Percentiles rank a stretch among this genome's conserved stretches.
phyloP scores from a whole-genome alignment of 2,113 vertebrate species.

The Uria lomvia region DNA sequence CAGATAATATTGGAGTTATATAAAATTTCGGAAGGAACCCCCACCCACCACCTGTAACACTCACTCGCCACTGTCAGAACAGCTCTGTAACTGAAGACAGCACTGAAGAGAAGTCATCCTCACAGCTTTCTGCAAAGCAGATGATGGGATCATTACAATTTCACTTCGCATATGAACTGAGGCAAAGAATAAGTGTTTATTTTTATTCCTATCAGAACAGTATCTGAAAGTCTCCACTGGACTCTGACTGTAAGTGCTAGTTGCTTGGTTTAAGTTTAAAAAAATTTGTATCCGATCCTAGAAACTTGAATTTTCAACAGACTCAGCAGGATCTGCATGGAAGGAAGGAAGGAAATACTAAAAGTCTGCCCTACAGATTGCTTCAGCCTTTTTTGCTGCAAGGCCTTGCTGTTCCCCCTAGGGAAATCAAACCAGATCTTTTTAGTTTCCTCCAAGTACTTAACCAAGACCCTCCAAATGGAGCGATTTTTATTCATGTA shows the following conservation, averaged over 20 bases:
- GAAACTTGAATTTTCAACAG: neutral
- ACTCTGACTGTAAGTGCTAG: neutral
- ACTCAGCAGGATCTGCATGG: neutral
- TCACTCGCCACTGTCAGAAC: slow-evolving; percentile 63
- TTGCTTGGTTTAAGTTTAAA: neutral
- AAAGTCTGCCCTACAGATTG: neutral
- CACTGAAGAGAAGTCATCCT: slow-evolving; percentile 34
- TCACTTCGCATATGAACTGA: slow-evolving; percentile 25
- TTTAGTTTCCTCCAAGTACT: neutral
- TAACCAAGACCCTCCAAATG: neutral
- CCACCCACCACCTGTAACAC: slow-evolving; percentile 66
- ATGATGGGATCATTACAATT: slow-evolving; percentile 50
- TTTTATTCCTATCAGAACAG: slow-evolving; percentile 39
- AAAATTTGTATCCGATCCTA: neutral
- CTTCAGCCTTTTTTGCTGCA: neutral
- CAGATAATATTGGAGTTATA: slow-evolving; percentile 49
- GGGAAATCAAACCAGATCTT: neutral
- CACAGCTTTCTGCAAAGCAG: slow-evolving; percentile 38
- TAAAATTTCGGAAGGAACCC: slow-evolving; percentile 69
- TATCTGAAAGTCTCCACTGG: neutral
- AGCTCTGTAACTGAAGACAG: slow-evolving; percentile 62
- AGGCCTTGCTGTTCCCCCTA: neutral
- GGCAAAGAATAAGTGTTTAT: slow-evolving; percentile 24
- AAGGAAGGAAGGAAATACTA: neutral
- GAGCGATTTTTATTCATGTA: neutral